phyloP scores from a whole-genome alignment of 1,140 invertebrate genomes.

The Heterodera carotae region DNA sequence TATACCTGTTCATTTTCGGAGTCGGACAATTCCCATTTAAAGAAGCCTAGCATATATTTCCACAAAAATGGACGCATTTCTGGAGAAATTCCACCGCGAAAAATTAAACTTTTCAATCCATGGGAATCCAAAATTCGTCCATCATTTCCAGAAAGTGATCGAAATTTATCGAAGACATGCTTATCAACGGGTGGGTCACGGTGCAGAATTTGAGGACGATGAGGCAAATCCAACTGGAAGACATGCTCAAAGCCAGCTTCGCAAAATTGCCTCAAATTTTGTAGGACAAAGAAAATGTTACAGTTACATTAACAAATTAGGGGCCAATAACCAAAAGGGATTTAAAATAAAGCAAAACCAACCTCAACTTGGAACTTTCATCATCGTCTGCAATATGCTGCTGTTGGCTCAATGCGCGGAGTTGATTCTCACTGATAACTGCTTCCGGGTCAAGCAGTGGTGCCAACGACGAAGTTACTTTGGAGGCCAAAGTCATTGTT shows the following conservation, averaged over 20 bases:
- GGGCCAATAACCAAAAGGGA: conserved; percentile 8
- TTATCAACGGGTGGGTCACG: conserved; percentile 43
- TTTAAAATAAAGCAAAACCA: conserved; percentile 7
- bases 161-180: conserved; percentile 39
- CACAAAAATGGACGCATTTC: conserved; percentile 82
- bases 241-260: conserved; percentile 53
- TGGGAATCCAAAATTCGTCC: conserved; percentile 53
- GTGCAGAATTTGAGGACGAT: conserved; percentile 43
- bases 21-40: conserved; percentile 79
- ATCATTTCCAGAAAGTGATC: conserved; percentile 26
- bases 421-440: conserved; percentile 50
- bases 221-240: conserved; percentile 50
- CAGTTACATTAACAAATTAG: too few relatives aligned
- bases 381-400: conserved; percentile 25
- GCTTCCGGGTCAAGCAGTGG: conserved; percentile 51
- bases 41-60: conserved; percentile 90
- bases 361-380: conserved; percentile 37
- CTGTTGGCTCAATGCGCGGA: conserved; percentile 47
- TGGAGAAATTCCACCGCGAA: conserved; percentile 55
- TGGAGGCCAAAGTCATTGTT: conserved; percentile 41
- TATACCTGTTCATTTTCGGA: conserved; percentile 72
- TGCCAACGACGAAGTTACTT: conserved; percentile 46
- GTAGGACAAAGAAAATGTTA: conserved; percentile 14
- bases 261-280: conserved; percentile 42
- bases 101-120: conserved; percentile 57